Evolutionary conservation across 2,113 vertebrate species (phyloP).

Genomic region (Taurulus bubalis): DNA sequence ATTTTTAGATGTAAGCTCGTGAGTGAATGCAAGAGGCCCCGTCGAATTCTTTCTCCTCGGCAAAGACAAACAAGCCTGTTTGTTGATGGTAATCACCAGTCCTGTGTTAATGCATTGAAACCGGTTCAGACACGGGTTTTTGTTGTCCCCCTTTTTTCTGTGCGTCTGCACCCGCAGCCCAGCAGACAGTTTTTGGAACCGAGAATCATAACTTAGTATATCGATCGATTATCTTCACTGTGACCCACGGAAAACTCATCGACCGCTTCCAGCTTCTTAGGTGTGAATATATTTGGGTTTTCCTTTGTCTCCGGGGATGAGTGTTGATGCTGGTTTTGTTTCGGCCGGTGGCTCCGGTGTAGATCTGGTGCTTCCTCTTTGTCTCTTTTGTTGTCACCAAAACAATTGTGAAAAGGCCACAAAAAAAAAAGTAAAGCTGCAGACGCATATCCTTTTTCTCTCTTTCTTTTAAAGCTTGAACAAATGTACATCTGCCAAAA

Average conservation of each 20-base stretch:
- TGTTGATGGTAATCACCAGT: constrained; percentile 64
- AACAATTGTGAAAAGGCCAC: too few relatives aligned
- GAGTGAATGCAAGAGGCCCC: constrained; percentile 50
- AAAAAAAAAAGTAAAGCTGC: background rate
- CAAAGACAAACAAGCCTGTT: constrained; percentile 70
- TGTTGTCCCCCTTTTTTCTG: constrained; percentile 14
- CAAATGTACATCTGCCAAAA: background rate
- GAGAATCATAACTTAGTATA: too few relatives aligned
- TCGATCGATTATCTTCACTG: background rate
- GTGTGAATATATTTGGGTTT: background rate
- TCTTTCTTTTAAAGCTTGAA: background rate
- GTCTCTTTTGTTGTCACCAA: background rate
- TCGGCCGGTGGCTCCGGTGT: background rate
- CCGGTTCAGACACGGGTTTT: constrained; percentile 40
- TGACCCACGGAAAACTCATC: background rate
- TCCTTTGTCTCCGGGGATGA: too few relatives aligned
- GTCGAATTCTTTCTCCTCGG: constrained; percentile 55
- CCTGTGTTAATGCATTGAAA: constrained; percentile 53
- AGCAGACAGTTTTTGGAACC: background rate
- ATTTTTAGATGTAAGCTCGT: constrained; percentile 47
- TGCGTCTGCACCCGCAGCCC: background rate
- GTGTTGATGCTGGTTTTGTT: background rate
- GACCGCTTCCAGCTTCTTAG: background rate
- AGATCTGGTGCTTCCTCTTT: background rate
- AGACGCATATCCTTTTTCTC: background rate